Conservation (phyloP, 2,797 vertebrate genomes). For the Acipenser ruthenus region DNA sequence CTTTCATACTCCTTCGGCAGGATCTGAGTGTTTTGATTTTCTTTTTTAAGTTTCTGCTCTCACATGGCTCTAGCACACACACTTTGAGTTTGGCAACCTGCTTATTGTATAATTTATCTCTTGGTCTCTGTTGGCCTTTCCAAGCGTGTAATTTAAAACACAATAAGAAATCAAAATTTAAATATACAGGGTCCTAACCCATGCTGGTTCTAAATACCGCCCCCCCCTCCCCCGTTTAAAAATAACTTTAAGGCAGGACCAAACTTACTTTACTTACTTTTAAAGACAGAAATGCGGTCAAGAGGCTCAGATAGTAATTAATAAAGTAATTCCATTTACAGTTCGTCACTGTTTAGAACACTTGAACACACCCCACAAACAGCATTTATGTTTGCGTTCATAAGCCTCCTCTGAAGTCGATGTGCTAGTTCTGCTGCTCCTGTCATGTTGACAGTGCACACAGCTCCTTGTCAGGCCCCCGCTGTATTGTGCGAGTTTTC, state of each 20-base stretch:
- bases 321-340: too few species aligned
- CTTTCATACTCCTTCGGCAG: not conserved
- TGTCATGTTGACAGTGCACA: constrained; percentile 5
- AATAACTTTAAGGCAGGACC: not conserved
- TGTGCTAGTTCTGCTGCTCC: not conserved
- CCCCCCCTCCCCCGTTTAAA: not conserved
- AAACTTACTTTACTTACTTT: too few species aligned
- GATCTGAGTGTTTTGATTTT: not conserved
- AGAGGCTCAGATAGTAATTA: too few species aligned
- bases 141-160: too few species aligned
- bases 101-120: not conserved
- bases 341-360: too few species aligned
- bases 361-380: too few species aligned
- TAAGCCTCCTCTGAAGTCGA: too few species aligned
- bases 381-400: too few species aligned
- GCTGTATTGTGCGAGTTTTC: not conserved
- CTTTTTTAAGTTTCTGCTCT: not conserved
- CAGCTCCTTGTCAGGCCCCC: not conserved
- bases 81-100: not conserved
- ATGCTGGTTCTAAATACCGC: not conserved
- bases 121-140: too few species aligned
- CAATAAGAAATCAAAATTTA: not conserved
- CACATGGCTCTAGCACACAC: not conserved
- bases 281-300: too few species aligned
- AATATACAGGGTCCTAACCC: not conserved